These are phyloP conservation scores for Nesoenas mayeri DNA, from an alignment of 2,113 vertebrate species.

Conservation along the genomic window DNA sequence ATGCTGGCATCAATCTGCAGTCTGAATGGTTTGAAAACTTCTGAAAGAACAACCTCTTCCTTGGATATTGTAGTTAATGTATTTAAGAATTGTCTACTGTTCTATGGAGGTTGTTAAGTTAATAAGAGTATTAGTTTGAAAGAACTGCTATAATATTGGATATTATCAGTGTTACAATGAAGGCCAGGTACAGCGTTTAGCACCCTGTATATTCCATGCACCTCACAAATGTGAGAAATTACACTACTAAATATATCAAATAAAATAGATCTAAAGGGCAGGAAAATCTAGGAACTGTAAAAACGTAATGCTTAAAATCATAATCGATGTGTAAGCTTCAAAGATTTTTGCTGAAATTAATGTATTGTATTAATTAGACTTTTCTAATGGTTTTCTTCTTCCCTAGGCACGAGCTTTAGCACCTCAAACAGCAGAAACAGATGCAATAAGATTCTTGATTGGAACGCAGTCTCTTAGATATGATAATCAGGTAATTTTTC, in stretches of 20 bases:
- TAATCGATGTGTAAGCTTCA: neutral
- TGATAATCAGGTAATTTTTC: conserved; percentile 92
- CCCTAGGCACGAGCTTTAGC: conserved; percentile 91
- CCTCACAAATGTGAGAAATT: neutral
- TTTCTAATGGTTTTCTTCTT: conserved; percentile 29
- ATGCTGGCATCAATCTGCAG: neutral
- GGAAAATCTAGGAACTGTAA: neutral
- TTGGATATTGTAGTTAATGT: neutral
- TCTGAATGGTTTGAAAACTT: neutral
- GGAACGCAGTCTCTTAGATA: conserved; percentile 97
- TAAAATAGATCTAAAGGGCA: neutral
- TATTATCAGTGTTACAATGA: neutral
- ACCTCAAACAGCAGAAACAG: conserved; percentile 95
- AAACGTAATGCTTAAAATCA: neutral
- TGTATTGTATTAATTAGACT: neutral
- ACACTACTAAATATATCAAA: neutral
- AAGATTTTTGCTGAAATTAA: neutral
- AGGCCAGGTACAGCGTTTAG: neutral
- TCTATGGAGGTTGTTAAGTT: neutral
- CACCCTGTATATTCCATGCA: neutral
- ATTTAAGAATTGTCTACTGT: neutral
- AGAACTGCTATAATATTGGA: neutral
- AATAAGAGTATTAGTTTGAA: neutral
- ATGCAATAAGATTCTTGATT: conserved; percentile 96
- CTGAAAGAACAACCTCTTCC: neutral